Base-by-base conservation (phyloP, 1,140 invertebrate species). In the Melitaea cinxia region DNA sequence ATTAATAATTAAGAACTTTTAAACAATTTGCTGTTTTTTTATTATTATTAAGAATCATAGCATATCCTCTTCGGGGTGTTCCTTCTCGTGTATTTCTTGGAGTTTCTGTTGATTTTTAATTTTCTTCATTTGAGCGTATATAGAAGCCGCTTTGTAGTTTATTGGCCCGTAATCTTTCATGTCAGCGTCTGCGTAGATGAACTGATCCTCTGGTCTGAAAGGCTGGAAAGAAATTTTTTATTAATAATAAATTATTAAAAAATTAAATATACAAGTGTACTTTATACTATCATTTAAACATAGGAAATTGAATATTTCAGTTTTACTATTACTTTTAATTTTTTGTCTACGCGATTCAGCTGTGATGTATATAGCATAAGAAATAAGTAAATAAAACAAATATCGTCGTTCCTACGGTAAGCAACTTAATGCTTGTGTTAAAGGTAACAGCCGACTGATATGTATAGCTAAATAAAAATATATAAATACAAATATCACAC, bases 171-270 rank as follows among this genome's bases (percentile, higher is more conserved):
- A 97, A 65, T 94, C 95, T 82, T 95, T 94, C 90, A 96, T 95
- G 83, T 97, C 96, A 68, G 96, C 95, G 91, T 98, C 96, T 37
- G 96, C 96, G 90, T 97, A 97, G 80, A 96, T 95, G 83, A 97
- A 92, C 87, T 95, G 96, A 86, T 95, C 96, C 81, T 95, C 94
- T 53, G 91, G 95, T 93, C 93, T 94, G 91, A 93, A 94, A 54
- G 94, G 94, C 94, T 95, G 91, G 12, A 87, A 91, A 87, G 77
- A 23, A 58, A 60, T 42, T 12, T 23, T 35, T 45, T 57, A 10
- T 23, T 21, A 23, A 21, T 3, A 6, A 9, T 3, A 33, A 14
- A 49, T 49, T 21, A 49, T 54, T 15, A 17, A 42, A 17, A 42
- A 42, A 17, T 5, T 15, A 42, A 42, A 17, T 5, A 39, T 39